phyloP scores from a whole-genome alignment of 1,140 invertebrate species.

The Diachasma alloeum region DNA sequence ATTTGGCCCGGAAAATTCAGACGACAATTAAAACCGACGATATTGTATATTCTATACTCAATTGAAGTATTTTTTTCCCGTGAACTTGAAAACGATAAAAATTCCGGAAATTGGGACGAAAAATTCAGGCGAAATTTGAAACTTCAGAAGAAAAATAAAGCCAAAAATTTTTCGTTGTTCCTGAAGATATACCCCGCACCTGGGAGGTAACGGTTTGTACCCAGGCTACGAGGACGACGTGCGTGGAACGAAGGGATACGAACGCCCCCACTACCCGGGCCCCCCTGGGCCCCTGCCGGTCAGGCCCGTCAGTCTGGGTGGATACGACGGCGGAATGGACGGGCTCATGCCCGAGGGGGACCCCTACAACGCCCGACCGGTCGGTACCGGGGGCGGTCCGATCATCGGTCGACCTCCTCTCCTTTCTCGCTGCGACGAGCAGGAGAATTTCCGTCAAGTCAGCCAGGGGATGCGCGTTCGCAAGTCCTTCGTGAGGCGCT shows the following conservation, averaged over 20 bases:
- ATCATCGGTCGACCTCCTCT: constrained; percentile 61
- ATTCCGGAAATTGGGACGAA: too few relatives aligned
- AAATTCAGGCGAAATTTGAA: too few relatives aligned
- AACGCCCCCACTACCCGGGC: constrained; percentile 47
- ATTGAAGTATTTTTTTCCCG: too few relatives aligned
- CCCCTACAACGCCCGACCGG: constrained; percentile 55
- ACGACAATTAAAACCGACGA: too few relatives aligned
- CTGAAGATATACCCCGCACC: background rate
- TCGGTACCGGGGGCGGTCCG: constrained; percentile 55
- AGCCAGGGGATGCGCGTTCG: constrained; percentile 78
- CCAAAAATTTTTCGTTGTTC: background rate
- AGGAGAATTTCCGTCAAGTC: constrained; percentile 82
- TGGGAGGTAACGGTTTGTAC: constrained; percentile 32
- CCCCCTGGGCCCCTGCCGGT: constrained; percentile 43
- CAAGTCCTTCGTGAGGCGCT: constrained; percentile 79
- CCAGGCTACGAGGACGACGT: constrained; percentile 40
- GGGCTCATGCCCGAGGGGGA: constrained; percentile 61
- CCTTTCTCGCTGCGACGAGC: constrained; percentile 75
- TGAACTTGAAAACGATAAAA: too few relatives aligned
- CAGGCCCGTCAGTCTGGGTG: constrained; percentile 45
- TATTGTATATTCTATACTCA: too few relatives aligned
- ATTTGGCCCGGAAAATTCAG: too few relatives aligned
- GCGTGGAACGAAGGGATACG: constrained; percentile 48
- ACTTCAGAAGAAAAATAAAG: too few relatives aligned
- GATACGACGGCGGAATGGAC: constrained; percentile 55